These are phyloP conservation scores for Nomada goodeniana DNA, from an alignment of 2,888 invertebrate species.

Conservation along the genomic window DNA sequence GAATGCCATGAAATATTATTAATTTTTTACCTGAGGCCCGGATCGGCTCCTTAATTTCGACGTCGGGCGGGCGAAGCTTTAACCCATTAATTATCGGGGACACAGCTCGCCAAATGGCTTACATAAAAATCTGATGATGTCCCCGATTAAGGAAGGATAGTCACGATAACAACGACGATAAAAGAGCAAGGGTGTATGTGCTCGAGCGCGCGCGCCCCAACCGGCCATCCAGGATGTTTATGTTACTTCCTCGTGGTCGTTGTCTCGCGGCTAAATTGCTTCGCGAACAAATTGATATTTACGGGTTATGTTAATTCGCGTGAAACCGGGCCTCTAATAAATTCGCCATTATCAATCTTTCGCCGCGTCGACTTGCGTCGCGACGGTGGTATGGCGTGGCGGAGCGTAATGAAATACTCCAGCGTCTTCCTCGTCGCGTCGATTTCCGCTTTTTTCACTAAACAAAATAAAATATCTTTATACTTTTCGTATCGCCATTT, in stretches of 20 bases:
- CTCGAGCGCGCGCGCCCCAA: not conserved
- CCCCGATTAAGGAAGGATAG: conserved; percentile 42
- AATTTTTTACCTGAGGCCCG: conserved; percentile 15
- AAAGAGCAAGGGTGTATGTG: conserved; percentile 4
- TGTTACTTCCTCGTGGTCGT: conserved; percentile 6
- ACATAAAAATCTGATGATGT: conserved; percentile 47
- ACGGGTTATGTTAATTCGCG: conserved; percentile 56
- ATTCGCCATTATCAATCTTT: conserved; percentile 52
- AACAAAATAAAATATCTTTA: too few relatives aligned
- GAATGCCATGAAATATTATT: conserved; percentile 33
- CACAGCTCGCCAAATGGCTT: conserved; percentile 44
- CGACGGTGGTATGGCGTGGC: not conserved
- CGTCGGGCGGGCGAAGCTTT: conserved; percentile 43
- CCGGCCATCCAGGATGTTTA: conserved; percentile 10
- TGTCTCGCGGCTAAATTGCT: conserved; percentile 36
- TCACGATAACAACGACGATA: conserved; percentile 41
- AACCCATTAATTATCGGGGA: conserved; percentile 58
- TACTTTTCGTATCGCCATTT: too few relatives aligned
- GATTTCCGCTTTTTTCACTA: not conserved
- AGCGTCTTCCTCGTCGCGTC: not conserved
- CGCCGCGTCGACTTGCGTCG: conserved; percentile 25
- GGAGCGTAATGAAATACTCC: conserved; percentile 38
- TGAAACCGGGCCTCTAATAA: conserved; percentile 45
- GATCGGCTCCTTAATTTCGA: conserved; percentile 47
- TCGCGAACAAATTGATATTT: conserved; percentile 54